Evolutionary conservation across 2,113 vertebrate species (phyloP).

Genomic region (Melanostigma gelatinosum): DNA sequence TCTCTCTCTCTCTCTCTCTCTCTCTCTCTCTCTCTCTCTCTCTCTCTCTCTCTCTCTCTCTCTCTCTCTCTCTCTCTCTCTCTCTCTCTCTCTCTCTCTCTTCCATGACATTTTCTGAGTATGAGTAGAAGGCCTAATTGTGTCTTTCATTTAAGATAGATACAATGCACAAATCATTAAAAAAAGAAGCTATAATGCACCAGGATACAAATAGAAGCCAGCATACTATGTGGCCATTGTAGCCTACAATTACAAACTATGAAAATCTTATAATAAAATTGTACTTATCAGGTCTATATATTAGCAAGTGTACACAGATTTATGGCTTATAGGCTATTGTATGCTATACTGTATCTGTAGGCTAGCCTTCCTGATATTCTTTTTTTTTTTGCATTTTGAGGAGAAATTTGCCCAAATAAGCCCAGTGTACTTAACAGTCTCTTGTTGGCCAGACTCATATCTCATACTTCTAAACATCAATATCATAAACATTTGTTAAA

Average conservation of each 20-base stretch:
- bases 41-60: neutral
- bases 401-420: neutral
- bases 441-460: no score
- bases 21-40: neutral
- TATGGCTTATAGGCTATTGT: neutral
- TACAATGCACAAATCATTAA: neutral
- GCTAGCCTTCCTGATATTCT: neutral
- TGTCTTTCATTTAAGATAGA: neutral
- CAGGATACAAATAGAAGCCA: neutral
- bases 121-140: neutral
- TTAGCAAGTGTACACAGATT: neutral
- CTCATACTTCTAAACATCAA: neutral
- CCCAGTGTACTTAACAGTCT: neutral
- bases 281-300: neutral
- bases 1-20: neutral
- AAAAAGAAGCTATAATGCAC: neutral
- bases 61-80: neutral
- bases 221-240: no score
- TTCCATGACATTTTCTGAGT: neutral
- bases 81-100: neutral
- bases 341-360: neutral
- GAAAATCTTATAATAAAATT: neutral
- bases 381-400: neutral
- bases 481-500: neutral
- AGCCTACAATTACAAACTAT: neutral